phyloP scores from a whole-genome alignment of 2,113 vertebrate genomes.

The Callipepla squamata region DNA sequence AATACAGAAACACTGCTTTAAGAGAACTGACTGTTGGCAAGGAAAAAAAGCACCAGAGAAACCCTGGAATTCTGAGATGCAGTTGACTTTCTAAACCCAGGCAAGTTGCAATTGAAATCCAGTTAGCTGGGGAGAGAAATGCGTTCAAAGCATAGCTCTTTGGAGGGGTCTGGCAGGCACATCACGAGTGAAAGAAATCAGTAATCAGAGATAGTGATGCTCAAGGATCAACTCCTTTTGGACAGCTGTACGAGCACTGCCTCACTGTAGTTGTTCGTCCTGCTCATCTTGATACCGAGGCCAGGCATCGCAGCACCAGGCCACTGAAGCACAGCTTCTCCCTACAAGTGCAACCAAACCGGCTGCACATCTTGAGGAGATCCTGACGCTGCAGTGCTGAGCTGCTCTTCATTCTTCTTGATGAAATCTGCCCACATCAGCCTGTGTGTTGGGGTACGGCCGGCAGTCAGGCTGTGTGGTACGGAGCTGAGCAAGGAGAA shows the following conservation, averaged over 20 bases:
- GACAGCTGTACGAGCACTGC: background rate
- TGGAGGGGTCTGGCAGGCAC: background rate
- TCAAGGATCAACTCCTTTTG: background rate
- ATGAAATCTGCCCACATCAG: background rate
- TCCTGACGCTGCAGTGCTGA: background rate
- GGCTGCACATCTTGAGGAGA: background rate
- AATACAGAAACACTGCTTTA: background rate
- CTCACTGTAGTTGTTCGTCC: accelerated
- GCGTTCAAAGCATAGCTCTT: background rate
- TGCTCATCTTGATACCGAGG: background rate
- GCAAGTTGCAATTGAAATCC: background rate
- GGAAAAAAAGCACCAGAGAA: background rate
- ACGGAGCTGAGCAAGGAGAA: background rate
- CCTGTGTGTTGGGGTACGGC: background rate
- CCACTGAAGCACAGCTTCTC: background rate
- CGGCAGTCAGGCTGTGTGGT: background rate
- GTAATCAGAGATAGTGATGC: background rate
- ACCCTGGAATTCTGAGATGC: background rate
- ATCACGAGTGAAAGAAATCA: background rate
- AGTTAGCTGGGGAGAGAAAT: background rate
- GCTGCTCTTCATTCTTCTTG: background rate
- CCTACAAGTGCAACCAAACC: background rate
- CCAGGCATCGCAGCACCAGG: background rate
- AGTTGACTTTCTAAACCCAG: background rate
- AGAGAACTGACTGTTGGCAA: background rate